Conservation (phyloP, 2,113 vertebrate genomes). For the chimpanzee (Pan troglodytes) region DNA sequence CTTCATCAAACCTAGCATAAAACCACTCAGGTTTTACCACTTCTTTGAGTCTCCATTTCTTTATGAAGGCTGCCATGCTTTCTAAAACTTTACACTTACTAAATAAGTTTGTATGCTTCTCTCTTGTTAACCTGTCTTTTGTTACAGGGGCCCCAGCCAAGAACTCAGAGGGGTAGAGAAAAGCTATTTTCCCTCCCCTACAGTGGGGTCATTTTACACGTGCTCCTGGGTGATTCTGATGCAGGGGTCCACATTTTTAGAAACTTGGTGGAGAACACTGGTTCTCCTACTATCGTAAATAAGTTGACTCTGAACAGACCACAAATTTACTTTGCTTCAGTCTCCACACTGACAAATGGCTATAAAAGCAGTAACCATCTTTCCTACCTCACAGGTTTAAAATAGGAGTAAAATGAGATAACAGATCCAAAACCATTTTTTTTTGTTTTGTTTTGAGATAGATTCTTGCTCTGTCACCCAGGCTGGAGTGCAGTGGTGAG, state of each 20-base stretch:
- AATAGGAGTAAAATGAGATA: neutral
- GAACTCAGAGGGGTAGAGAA: neutral
- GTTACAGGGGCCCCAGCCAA: neutral
- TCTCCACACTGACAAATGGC: neutral
- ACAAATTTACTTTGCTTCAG: neutral
- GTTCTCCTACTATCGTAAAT: neutral
- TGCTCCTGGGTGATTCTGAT: neutral
- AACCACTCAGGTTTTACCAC: neutral
- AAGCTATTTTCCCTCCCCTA: neutral
- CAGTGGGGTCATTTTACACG: neutral
- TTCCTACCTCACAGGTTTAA: neutral
- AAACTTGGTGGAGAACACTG: neutral
- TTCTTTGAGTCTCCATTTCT: neutral
- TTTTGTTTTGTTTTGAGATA: too few relatives aligned
- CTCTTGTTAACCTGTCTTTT: neutral
- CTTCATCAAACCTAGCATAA: neutral
- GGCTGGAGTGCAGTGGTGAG: too few relatives aligned
- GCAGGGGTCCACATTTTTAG: neutral
- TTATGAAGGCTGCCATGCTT: neutral
- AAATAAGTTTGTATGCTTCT: neutral
- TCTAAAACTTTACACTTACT: neutral
- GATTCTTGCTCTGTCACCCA: too few relatives aligned
- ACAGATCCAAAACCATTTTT: neutral
- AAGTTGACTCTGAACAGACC: neutral
- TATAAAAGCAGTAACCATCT: neutral